Conservation (phyloP, 1,140 invertebrate genomes). For the Epicauta chinensis region DNA sequence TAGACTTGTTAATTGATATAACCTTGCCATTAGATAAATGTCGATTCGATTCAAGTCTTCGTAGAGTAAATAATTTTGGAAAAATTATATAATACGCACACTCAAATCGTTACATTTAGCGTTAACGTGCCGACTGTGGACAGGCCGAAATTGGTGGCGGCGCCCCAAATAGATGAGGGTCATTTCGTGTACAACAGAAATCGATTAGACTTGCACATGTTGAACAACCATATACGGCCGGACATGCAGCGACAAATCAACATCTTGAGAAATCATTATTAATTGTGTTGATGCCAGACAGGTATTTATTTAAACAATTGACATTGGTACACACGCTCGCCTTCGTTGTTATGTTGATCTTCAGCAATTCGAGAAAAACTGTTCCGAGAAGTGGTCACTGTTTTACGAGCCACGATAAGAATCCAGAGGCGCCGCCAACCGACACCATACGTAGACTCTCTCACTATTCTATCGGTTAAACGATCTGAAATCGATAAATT, state of each 20-base stretch:
- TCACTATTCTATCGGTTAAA: not conserved
- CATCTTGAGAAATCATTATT: constrained; percentile 24
- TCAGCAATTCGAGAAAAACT: not conserved
- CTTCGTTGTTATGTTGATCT: too few species aligned
- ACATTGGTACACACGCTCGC: not conserved
- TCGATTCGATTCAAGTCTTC: too few species aligned
- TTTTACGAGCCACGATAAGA: constrained; percentile 19
- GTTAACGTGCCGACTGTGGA: too few species aligned
- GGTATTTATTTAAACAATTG: constrained; percentile 15
- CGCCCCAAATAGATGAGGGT: constrained; percentile 26
- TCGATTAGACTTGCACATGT: constrained; percentile 21
- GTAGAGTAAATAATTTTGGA: too few species aligned
- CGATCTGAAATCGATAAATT: constrained; percentile 21
- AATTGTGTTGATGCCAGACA: constrained; percentile 17
- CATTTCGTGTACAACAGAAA: constrained; percentile 25
- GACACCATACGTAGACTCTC: not conserved
- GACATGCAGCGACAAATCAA: not conserved
- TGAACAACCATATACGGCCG: too few species aligned
- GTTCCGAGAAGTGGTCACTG: constrained; percentile 13
- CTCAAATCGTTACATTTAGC: too few species aligned
- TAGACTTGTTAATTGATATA: too few species aligned
- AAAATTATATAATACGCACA: too few species aligned
- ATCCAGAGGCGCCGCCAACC: constrained; percentile 18
- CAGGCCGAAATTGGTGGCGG: too few species aligned
- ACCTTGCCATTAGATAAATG: too few species aligned